Evolutionary conservation across 2,113 vertebrate genomes (phyloP).

Genomic region (Marcusenius ussheri): DNA sequence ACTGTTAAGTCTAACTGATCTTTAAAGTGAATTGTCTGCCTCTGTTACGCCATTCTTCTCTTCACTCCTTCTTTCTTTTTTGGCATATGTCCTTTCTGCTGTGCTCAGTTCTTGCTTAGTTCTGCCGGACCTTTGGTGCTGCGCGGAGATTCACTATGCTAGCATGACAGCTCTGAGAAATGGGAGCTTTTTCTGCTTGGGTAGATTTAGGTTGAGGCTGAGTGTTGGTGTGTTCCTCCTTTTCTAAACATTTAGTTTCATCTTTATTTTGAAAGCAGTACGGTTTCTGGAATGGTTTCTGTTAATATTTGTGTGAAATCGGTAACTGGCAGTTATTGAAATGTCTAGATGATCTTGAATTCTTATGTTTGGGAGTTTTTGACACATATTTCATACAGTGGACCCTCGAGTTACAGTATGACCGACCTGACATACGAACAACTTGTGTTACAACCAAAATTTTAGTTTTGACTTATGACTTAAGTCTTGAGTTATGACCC

Average conservation of each 20-base stretch:
- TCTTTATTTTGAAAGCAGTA: neutral
- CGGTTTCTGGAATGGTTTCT: neutral
- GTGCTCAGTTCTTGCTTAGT: neutral
- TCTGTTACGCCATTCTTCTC: neutral
- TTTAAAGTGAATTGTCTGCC: neutral
- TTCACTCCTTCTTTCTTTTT: neutral
- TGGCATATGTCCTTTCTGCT: neutral
- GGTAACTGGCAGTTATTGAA: neutral
- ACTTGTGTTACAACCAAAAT: no score
- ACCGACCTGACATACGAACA: no score
- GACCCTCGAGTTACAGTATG: no score
- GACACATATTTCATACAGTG: neutral
- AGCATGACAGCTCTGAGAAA: neutral
- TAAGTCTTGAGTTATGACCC: no score
- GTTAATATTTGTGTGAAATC: neutral
- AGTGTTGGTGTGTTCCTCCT: neutral
- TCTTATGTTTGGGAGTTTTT: neutral
- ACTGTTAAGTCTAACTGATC: neutral
- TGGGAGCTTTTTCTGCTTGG: neutral
- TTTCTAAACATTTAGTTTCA: neutral
- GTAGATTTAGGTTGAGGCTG: neutral
- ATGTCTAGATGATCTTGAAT: neutral
- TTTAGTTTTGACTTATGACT: no score
- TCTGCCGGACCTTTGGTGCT: neutral
- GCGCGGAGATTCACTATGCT: neutral